Percentiles rank a stretch among this genome's conserved stretches.
These are phyloP conservation scores for Oryzias melastigma DNA, from an alignment of 2,113 vertebrate genomes.

Conservation along the genomic window DNA sequence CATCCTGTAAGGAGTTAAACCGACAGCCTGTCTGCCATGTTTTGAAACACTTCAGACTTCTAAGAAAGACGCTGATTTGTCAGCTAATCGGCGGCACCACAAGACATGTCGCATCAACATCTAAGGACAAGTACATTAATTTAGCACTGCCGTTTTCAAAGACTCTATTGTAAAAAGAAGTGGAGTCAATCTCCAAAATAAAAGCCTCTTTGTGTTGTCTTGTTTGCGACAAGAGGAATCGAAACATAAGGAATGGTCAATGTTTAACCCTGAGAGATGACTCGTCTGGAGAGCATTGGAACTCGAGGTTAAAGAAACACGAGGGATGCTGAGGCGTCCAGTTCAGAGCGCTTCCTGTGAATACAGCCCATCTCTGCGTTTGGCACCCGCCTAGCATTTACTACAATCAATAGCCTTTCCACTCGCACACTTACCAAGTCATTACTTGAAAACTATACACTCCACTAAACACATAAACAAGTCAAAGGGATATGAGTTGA, in stretches of 20 bases:
- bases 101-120: slow-evolving; percentile 20
- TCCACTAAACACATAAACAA: slow-evolving; percentile 32
- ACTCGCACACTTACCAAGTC: slow-evolving; percentile 32
- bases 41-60: slow-evolving; percentile 46
- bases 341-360: slow-evolving; percentile 23
- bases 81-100: slow-evolving; percentile 13
- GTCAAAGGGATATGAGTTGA: neutral
- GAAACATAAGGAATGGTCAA: slow-evolving; percentile 12
- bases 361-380: slow-evolving; percentile 25
- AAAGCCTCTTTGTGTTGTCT: slow-evolving; percentile 24
- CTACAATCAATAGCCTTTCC: slow-evolving; percentile 42
- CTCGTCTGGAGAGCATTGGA: slow-evolving; percentile 6
- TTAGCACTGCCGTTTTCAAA: neutral
- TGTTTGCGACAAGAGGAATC: slow-evolving; percentile 11
- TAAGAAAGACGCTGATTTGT: slow-evolving; percentile 21
- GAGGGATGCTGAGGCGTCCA: slow-evolving; percentile 13
- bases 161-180: no score
- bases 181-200: neutral
- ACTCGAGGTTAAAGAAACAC: neutral
- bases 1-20: slow-evolving; percentile 54
- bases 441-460: slow-evolving; percentile 37
- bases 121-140: slow-evolving; percentile 42
- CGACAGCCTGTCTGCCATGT: slow-evolving; percentile 56
- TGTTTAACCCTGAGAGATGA: slow-evolving; percentile 14
- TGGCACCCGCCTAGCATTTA: slow-evolving; percentile 27